Conservation (phyloP, 2,113 vertebrate genomes). For the Poeciliopsis retropinna region DNA sequence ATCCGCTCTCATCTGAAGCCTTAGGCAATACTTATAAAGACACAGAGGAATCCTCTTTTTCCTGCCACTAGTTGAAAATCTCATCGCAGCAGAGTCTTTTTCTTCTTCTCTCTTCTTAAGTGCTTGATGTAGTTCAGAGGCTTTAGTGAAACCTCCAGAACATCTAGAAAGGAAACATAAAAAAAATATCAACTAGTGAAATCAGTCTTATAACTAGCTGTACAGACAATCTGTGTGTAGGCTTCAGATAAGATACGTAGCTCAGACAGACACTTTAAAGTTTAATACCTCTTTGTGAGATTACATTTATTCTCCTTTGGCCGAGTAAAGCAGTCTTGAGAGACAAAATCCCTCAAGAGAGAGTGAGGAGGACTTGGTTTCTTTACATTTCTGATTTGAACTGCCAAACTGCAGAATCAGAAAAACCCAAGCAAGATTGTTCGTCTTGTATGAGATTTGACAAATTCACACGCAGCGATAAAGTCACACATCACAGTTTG, state of each 20-base stretch:
- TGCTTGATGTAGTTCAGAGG: constrained; percentile 64
- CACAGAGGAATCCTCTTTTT: constrained; percentile 64
- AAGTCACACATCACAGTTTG: not conserved
- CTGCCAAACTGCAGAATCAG: constrained; percentile 73
- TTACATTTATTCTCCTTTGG: constrained; percentile 49
- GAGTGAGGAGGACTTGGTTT: constrained; percentile 7
- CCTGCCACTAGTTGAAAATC: constrained; percentile 42
- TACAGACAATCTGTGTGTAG: constrained; percentile 9
- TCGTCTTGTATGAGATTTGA: not conserved
- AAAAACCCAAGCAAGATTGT: not conserved
- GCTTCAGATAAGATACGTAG: not conserved
- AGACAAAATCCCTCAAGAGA: constrained; percentile 66
- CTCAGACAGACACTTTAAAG: constrained; percentile 18
- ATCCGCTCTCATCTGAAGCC: constrained; percentile 47
- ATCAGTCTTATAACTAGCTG: constrained; percentile 21
- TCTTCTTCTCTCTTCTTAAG: constrained; percentile 65
- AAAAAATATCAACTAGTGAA: constrained; percentile 30
- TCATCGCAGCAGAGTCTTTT: constrained; percentile 41
- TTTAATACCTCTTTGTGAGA: constrained; percentile 55
- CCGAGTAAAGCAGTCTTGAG: constrained; percentile 63
- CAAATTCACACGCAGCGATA: constrained; percentile 9
- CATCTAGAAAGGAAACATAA: constrained; percentile 61
- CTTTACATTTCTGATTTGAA: constrained; percentile 57
- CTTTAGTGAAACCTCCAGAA: constrained; percentile 60
- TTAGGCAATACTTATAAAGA: constrained; percentile 72